Evolutionary conservation across 1,140 invertebrate species (phyloP).

Genomic region (Heliconius eleuchia): DNA sequence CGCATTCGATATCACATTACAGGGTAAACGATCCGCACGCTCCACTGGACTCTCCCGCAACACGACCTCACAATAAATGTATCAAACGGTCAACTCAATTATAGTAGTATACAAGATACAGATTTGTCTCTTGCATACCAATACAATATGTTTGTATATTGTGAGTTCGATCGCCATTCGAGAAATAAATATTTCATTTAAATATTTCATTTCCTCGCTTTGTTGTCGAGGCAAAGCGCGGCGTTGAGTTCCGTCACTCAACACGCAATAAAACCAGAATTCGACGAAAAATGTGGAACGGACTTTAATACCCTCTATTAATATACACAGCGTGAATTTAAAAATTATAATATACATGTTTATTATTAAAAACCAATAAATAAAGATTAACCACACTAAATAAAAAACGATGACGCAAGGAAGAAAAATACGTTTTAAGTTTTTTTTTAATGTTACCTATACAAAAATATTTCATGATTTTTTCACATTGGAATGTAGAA

Average conservation of each 20-base stretch:
- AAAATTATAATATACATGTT: not conserved
- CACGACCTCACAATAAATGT: slow-evolving; percentile 50
- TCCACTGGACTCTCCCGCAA: slow-evolving; percentile 65
- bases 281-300: too few relatives aligned
- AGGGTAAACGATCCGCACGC: slow-evolving; percentile 72
- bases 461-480: too few relatives aligned
- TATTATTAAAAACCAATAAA: slow-evolving; percentile 9
- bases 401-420: not conserved
- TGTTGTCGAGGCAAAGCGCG: too few relatives aligned
- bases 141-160: too few relatives aligned
- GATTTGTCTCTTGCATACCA: not conserved
- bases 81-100: slow-evolving; percentile 39
- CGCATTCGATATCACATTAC: slow-evolving; percentile 65
- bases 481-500: too few relatives aligned
- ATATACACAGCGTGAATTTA: too few relatives aligned
- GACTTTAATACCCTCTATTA: too few relatives aligned
- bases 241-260: too few relatives aligned
- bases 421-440: not conserved
- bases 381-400: slow-evolving; percentile 3
- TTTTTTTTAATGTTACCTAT: not conserved
- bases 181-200: too few relatives aligned
- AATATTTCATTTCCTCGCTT: too few relatives aligned
- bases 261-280: too few relatives aligned
- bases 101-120: slow-evolving; percentile 7
- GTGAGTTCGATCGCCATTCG: too few relatives aligned